These are phyloP conservation scores for Chloroceryle aenea DNA, from an alignment of 2,113 vertebrate genomes.

Conservation along the genomic window DNA sequence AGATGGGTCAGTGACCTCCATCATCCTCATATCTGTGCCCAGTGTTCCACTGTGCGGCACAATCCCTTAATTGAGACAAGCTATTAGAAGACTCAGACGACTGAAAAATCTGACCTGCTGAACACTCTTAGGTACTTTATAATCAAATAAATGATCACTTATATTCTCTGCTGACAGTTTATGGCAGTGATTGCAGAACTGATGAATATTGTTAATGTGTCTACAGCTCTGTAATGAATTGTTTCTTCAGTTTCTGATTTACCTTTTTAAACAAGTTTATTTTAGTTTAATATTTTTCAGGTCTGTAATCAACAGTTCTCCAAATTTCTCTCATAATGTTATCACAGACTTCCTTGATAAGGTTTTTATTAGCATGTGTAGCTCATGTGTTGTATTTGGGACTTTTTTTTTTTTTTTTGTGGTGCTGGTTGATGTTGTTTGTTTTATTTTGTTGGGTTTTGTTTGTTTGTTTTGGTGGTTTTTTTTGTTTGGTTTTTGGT, in stretches of 20 bases:
- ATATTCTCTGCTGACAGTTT: conserved; percentile 56
- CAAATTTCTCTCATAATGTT: not conserved
- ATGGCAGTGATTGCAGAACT: conserved; percentile 61
- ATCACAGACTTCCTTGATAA: not conserved
- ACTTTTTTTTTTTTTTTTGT: not conserved
- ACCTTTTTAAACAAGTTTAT: conserved; percentile 27
- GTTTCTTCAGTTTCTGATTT: conserved; percentile 52
- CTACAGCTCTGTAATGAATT: conserved; percentile 44
- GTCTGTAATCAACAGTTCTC: not conserved
- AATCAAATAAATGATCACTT: conserved; percentile 72
- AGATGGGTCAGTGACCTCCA: conserved; percentile 47
- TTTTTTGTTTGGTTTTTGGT: no score
- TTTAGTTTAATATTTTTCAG: not conserved
- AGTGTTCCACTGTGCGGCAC: conserved; percentile 36
- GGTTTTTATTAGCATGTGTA: not conserved
- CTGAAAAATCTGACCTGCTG: conserved; percentile 62
- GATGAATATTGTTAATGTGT: conserved; percentile 40
- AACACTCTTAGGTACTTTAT: conserved; percentile 66
- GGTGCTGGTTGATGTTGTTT: no score
- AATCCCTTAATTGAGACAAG: conserved; percentile 69
- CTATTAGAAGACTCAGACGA: conserved; percentile 45
- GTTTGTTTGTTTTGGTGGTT: not conserved
- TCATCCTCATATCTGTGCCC: conserved; percentile 14
- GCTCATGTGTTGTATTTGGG: not conserved
- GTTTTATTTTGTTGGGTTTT: no score